phyloP scores from a whole-genome alignment of 2,797 vertebrate genomes.

The Ibycter americanus region DNA sequence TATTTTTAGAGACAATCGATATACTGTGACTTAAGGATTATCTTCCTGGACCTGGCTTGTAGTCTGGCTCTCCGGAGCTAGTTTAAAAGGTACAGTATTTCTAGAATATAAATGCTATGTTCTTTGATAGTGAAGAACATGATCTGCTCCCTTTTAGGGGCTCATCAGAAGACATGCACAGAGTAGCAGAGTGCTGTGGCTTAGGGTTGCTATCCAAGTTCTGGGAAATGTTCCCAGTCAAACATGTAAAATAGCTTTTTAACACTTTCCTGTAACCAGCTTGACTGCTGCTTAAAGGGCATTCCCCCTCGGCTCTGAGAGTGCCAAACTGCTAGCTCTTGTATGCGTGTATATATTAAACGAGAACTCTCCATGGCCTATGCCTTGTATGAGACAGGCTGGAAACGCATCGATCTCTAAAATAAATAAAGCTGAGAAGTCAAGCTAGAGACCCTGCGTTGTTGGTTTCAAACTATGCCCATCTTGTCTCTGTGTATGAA shows the following conservation, averaged over 20 bases:
- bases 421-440: conserved; percentile 25
- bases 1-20: conserved; percentile 67
- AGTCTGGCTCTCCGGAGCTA: conserved; percentile 50
- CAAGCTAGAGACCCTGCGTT: not conserved
- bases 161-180: not conserved
- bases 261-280: conserved; percentile 60
- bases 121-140: conserved; percentile 44
- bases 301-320: not conserved
- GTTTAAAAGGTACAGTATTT: conserved; percentile 61
- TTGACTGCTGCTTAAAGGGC: conserved; percentile 59
- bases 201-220: conserved; percentile 31
- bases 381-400: conserved; percentile 31
- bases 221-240: conserved; percentile 43
- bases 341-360: conserved; percentile 16
- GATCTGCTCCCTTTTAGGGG: conserved; percentile 48
- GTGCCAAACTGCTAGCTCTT: conserved; percentile 61
- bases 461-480: conserved; percentile 9
- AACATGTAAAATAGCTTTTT: conserved; percentile 63
- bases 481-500: conserved; percentile 1
- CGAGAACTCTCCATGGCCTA: not conserved
- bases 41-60: conserved; percentile 52
- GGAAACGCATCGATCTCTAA: not conserved
- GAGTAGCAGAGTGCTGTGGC: conserved; percentile 35
- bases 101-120: conserved; percentile 26
- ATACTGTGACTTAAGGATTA: conserved; percentile 64